phyloP scores from a whole-genome alignment of 2,113 vertebrate genomes.

The Hemiscyllium ocellatum region DNA sequence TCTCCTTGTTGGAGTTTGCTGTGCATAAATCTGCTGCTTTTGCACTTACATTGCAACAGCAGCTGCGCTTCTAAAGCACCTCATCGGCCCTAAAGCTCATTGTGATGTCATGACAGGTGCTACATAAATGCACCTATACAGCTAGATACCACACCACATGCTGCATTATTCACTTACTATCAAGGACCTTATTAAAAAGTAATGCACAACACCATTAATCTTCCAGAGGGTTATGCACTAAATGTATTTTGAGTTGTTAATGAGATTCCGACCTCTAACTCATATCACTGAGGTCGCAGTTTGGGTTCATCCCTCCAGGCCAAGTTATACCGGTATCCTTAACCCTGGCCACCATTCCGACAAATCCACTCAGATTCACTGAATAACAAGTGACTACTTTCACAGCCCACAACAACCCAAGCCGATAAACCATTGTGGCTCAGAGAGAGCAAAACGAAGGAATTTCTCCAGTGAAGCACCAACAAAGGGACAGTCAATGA shows the following conservation, averaged over 20 bases:
- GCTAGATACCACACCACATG: neutral
- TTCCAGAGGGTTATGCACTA: neutral
- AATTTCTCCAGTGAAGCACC: neutral
- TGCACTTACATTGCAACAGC: neutral
- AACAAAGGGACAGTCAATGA: slow-evolving; percentile 20
- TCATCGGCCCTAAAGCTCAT: neutral
- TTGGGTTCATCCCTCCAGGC: neutral
- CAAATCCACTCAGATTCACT: neutral
- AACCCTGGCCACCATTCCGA: neutral
- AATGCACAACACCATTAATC: neutral
- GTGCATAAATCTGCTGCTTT: neutral
- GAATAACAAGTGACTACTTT: neutral
- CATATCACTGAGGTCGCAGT: neutral
- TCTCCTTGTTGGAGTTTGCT: neutral
- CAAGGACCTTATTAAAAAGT: neutral
- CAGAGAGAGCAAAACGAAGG: neutral
- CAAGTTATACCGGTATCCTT: neutral
- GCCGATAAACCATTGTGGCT: neutral
- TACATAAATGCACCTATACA: neutral
- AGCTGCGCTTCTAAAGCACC: neutral
- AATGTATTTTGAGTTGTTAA: neutral
- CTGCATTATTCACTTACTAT: no score
- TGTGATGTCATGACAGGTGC: no score
- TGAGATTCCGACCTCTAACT: neutral
- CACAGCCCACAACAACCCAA: neutral